Evolutionary conservation across 2,797 vertebrate species (phyloP), one percentile per base, ranked within the genome.

Genomic region (Tauraco hartlaubi): DNA sequence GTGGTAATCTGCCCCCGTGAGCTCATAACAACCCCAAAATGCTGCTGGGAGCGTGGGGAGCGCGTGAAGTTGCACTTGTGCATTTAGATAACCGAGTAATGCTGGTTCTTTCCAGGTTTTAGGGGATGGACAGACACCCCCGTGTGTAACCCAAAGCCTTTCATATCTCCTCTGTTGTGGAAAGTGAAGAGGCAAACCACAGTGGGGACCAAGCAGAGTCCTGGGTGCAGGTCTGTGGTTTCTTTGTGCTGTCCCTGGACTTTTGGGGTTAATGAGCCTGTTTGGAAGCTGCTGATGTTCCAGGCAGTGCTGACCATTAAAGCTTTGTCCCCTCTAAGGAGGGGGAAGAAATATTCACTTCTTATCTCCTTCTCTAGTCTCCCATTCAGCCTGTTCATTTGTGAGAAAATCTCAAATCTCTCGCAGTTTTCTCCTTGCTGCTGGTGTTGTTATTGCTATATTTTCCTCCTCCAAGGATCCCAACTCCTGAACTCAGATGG

Each of bases 11-110:
- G 22, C 7, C 35, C 25, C 43, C 5, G 12, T 3, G 29, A 63
- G 33, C 5, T 29, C 16, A 11, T 64, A 20, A 79, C 59, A 31
- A 5, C 18, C 25, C 44, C 16, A 3, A 20, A n/a, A 19, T 5
- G 6, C 61, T 8, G 5, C 44, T n/a, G 44, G 22, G 37, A 39
- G 21, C 4, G 1, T 0, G 2, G 7, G 54, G 11, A 29, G 39
- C 6, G 14, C 7, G 1, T 12, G 5, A 21, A 68, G 43, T 25
- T 37, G n/a, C 11, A 16, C 35, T 49, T 14, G 26, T 48, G 23
- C 22, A 0, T 58, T 29, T 37, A 25, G 20, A 14, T 41, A 48
- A 33, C 25, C 5, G 2, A 44, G 11, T 8, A 8, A 64, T 4
- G 28, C 23, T 1, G 7, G 44, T 58, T 23, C 29, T 39, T 67